Evolutionary conservation across 2,113 vertebrate species (phyloP).

Genomic region (Microcebus murinus): DNA sequence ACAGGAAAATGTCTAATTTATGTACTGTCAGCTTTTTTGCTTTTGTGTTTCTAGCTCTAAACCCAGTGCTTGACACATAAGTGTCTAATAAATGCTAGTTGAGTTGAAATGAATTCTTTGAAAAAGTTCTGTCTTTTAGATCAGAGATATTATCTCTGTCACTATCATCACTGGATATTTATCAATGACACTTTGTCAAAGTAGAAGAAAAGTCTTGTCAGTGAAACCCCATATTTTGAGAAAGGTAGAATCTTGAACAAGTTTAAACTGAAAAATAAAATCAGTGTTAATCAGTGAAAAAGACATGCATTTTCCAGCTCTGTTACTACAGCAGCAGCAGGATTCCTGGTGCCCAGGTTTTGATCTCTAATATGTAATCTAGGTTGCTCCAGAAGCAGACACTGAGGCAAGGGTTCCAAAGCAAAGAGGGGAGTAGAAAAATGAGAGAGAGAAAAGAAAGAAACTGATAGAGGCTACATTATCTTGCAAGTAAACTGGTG

Average conservation of each 20-base stretch:
- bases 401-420: background rate
- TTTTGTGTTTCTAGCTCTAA: conserved; percentile 11
- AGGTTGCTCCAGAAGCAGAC: background rate
- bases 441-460: background rate
- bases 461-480: background rate
- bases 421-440: background rate
- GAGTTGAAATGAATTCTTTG: conserved; percentile 36
- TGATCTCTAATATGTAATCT: background rate
- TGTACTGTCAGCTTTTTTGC: conserved; percentile 10
- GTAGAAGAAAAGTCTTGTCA: background rate
- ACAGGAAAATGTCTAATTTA: conserved; percentile 50
- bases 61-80: background rate
- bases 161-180: background rate
- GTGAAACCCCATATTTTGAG: background rate
- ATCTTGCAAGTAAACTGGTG: background rate
- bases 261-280: conserved; percentile 3
- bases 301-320: background rate
- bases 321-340: background rate
- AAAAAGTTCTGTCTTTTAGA: conserved; percentile 1
- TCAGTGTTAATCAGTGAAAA: background rate
- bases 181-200: background rate
- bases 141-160: background rate
- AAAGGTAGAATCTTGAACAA: background rate
- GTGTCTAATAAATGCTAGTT: background rate
- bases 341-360: background rate